phyloP scores from a whole-genome alignment of 2,113 vertebrate species.

The Alosa alosa region DNA sequence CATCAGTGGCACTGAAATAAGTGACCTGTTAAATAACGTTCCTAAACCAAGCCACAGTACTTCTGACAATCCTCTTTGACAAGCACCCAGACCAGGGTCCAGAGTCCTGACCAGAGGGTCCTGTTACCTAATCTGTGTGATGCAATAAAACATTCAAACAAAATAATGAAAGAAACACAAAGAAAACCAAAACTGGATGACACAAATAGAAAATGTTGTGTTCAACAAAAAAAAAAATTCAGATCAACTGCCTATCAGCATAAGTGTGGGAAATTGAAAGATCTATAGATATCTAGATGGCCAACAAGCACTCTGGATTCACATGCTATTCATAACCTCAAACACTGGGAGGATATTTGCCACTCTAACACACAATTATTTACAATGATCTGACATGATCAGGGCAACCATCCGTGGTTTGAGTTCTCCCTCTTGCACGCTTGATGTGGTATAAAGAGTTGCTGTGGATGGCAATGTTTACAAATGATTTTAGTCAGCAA shows the following conservation, averaged over 20 bases:
- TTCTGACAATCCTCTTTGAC: background rate
- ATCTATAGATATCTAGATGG: background rate
- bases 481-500: background rate
- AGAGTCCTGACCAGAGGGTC: background rate
- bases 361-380: background rate
- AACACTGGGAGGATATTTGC: background rate
- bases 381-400: background rate
- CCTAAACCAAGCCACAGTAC: background rate
- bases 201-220: background rate
- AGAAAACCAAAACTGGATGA: slow-evolving; percentile 13
- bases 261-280: background rate
- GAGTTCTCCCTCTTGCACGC: background rate
- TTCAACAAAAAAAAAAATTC: background rate
- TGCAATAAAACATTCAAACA: background rate
- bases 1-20: background rate
- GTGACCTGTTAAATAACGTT: background rate
- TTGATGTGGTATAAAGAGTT: background rate
- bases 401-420: background rate
- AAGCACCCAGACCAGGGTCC: background rate
- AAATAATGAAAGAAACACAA: slow-evolving; percentile 48
- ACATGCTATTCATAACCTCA: background rate
- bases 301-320: background rate
- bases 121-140: background rate
- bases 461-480: background rate
- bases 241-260: background rate